These are phyloP conservation scores for Molorchus minor DNA, from an alignment of 2,888 invertebrate genomes.

Conservation along the genomic window DNA sequence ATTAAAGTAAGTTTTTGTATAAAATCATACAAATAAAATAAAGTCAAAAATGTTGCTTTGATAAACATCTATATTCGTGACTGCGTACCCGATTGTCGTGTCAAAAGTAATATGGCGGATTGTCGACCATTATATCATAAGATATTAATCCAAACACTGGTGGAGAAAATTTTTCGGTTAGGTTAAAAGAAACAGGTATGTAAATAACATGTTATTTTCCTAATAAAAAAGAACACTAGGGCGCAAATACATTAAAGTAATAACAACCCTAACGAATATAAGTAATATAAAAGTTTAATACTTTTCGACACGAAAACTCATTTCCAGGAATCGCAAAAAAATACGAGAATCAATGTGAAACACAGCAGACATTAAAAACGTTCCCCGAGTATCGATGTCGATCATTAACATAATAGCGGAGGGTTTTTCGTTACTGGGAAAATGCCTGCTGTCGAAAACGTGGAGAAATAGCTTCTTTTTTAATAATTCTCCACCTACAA, in stretches of 20 bases:
- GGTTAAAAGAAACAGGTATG: slow-evolving; percentile 46
- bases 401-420: slow-evolving; percentile 52
- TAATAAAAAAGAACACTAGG: slow-evolving; percentile 28
- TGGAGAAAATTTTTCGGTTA: slow-evolving; percentile 38
- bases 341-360: slow-evolving; percentile 45
- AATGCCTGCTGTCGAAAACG: slow-evolving; percentile 47
- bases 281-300: slow-evolving; percentile 46
- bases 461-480: slow-evolving; percentile 46
- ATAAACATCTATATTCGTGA: slow-evolving; percentile 60
- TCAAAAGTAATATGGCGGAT: slow-evolving; percentile 57
- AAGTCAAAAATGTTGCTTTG: slow-evolving; percentile 39
- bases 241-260: slow-evolving; percentile 47
- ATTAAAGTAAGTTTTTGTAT: background rate
- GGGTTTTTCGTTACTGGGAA: slow-evolving; percentile 47
- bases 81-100: slow-evolving; percentile 58
- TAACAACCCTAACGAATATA: slow-evolving; percentile 44
- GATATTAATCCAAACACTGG: slow-evolving; percentile 29
- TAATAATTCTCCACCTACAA: slow-evolving; percentile 42
- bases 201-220: slow-evolving; percentile 39
- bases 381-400: slow-evolving; percentile 49
- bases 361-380: slow-evolving; percentile 49
- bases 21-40: slow-evolving; percentile 15
- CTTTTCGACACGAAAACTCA: slow-evolving; percentile 44
- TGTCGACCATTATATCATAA: slow-evolving; percentile 41
- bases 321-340: slow-evolving; percentile 33